phyloP scores from a whole-genome alignment of 2,797 vertebrate species.

The Australoheros facetus region DNA sequence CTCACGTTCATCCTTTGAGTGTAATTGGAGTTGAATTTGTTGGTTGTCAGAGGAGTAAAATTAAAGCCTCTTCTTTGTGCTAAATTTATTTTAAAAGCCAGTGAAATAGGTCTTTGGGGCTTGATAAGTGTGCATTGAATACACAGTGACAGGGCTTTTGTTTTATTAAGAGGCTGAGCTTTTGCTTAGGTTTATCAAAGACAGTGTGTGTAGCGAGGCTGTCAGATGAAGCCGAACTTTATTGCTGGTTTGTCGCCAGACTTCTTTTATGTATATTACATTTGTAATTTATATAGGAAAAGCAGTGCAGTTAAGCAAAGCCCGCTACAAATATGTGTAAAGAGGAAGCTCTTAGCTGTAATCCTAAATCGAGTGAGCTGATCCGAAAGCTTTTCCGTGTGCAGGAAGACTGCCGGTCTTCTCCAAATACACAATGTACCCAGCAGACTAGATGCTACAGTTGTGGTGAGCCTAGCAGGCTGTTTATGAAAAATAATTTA shows the following conservation, averaged over 20 bases:
- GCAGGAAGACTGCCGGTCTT: constrained; percentile 6
- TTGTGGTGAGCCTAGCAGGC: background rate
- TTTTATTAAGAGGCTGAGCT: constrained; percentile 25
- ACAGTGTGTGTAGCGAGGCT: background rate
- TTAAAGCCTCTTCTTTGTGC: background rate
- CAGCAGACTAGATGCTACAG: background rate
- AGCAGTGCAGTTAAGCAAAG: background rate
- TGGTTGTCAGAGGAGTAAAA: constrained; percentile 26
- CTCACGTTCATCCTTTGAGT: constrained; percentile 31
- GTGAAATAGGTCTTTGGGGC: constrained; percentile 21
- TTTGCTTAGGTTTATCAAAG: constrained; percentile 18
- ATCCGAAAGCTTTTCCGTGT: constrained; percentile 19
- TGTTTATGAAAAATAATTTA: constrained; percentile 28
- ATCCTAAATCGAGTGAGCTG: constrained; percentile 25
- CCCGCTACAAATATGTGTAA: constrained; percentile 3
- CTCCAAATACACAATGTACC: constrained; percentile 8
- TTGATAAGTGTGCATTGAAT: constrained; percentile 40
- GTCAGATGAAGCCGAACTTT: constrained; percentile 4
- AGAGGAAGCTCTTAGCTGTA: constrained; percentile 18
- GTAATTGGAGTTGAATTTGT: constrained; percentile 36
- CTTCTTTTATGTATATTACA: background rate
- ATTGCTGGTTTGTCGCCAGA: constrained; percentile 2
- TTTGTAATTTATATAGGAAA: constrained; percentile 10
- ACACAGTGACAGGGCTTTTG: constrained; percentile 42
- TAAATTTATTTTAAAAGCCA: constrained; percentile 35